Evolutionary conservation across 2,888 invertebrate genomes (phyloP), one percentile per base, ranked within the genome.

Genomic region (Cancer borealis): DNA sequence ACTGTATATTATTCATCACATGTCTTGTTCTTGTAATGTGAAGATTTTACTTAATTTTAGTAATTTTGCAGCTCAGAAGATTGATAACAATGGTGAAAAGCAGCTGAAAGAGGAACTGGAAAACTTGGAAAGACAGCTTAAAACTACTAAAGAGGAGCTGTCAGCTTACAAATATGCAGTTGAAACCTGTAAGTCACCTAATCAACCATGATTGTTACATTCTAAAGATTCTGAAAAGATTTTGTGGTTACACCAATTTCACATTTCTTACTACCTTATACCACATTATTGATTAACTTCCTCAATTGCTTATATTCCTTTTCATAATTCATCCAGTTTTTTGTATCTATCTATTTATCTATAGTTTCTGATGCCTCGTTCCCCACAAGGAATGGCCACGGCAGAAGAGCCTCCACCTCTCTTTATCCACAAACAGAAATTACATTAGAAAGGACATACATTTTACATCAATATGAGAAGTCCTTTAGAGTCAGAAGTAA

Each of bases 61-160:
- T 84, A 46, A 49, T 54, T 89, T 66, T 46, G n/a, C 90, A 93
- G 93, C 54, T 49, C 49, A 88, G 84, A 88, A 79, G 88, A 49
- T 5, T 10, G 73, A 54, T 66, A 46, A 54, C 30, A 45, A 46
- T 26, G 47, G 17, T 17, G 91, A 92, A 21, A 47, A 66, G 49
- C 60, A 91, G 21, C 46, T 47, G 30, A 93, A 89, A 47, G 73
- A 88, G 49, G 95, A 93, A 66, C 39, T 88, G 26, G 91, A 88
- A 21, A 47, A 92, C 17, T 79, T 92, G 26, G 47, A 66, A n/a
- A 91, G 88, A 8, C 90, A 94, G 39, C 45, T 92, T 17, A 39
- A 46, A 12, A 46, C 45, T 49, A 73, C 87, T 5, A 92, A 66
- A 46, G 92, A 94, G 30, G 54, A 93, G n/a, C 10, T 93, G 5